phyloP scores from a whole-genome alignment of 1,140 invertebrate genomes.

The Andrena cerasifolii region DNA sequence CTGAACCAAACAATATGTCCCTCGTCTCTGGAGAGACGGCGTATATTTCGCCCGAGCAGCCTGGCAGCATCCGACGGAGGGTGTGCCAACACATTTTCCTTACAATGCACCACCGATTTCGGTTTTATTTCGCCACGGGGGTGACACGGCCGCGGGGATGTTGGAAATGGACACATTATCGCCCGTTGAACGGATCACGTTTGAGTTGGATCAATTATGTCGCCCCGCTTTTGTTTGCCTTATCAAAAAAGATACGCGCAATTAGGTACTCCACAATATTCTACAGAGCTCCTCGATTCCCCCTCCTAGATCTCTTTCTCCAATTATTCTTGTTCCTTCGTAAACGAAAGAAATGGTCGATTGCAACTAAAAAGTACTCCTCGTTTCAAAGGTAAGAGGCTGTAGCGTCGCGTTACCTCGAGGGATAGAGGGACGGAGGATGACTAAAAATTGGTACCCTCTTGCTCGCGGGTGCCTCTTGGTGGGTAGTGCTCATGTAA shows the following conservation, averaged over 20 bases:
- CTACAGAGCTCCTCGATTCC: too few species aligned
- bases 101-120: conserved; percentile 44
- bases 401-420: conserved; percentile 25
- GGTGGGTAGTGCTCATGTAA: conserved; percentile 72
- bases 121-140: conserved; percentile 50
- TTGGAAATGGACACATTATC: conserved; percentile 52
- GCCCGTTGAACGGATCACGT: neutral
- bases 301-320: neutral
- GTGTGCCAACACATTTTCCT: conserved; percentile 54
- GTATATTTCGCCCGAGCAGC: conserved; percentile 59
- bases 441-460: conserved; percentile 73
- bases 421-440: conserved; percentile 34
- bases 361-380: neutral
- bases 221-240: neutral
- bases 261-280: neutral
- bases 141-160: conserved; percentile 21
- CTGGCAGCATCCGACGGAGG: conserved; percentile 59
- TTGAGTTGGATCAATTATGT: conserved; percentile 13
- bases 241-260: too few species aligned
- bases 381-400: neutral
- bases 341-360: neutral
- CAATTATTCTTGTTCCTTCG: neutral
- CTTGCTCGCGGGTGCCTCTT: conserved; percentile 76
- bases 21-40: conserved; percentile 72
- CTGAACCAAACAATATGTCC: conserved; percentile 81